Conservation (phyloP, 1,140 invertebrate genomes). For the Holotrichia oblita region DNA sequence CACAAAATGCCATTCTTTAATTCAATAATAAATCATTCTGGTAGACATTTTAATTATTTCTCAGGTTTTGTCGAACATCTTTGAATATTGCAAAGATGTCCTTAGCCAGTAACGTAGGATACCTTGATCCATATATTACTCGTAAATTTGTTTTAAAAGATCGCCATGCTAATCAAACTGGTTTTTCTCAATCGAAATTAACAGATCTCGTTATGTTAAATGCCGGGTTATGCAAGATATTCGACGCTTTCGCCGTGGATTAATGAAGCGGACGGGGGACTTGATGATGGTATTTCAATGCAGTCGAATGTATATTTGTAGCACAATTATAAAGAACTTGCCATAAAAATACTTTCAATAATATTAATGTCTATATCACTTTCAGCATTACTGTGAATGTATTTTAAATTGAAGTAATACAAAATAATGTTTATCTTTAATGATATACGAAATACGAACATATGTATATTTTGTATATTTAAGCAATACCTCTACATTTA, state of each 20-base stretch:
- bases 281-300: neutral
- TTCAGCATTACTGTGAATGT: too few species aligned
- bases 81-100: neutral
- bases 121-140: neutral
- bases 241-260: neutral
- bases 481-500: too few species aligned
- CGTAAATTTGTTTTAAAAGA: constrained; percentile 10
- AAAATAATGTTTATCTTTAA: too few species aligned
- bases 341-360: too few species aligned
- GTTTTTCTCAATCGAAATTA: neutral
- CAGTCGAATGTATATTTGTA: neutral
- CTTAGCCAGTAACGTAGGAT: neutral
- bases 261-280: too few species aligned
- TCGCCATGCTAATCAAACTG: neutral
- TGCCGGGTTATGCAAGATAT: neutral
- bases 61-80: neutral
- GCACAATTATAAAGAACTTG: neutral
- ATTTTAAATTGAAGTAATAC: too few species aligned
- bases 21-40: neutral
- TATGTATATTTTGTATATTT: too few species aligned
- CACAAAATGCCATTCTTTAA: constrained; percentile 25
- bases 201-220: constrained; percentile 9
- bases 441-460: too few species aligned
- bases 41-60: constrained; percentile 10
- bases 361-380: too few species aligned